phyloP scores from a whole-genome alignment of 2,888 invertebrate species.

The Isotomurus palustris region DNA sequence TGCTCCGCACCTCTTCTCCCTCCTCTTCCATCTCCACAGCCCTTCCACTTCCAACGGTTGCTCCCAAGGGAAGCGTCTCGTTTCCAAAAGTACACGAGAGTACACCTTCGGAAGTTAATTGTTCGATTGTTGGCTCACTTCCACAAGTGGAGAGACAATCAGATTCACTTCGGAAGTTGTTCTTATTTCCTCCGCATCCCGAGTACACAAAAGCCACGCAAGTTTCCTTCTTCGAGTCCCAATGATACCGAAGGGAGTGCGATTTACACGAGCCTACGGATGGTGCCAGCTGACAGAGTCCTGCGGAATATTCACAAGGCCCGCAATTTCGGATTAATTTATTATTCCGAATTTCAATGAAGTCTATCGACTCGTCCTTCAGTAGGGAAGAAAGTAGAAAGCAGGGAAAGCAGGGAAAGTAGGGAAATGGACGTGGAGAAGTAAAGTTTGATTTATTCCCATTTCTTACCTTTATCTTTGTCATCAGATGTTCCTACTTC shows the following conservation, averaged over 20 bases:
- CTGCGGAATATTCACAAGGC: too few relatives aligned
- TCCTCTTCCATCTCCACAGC: constrained; percentile 1
- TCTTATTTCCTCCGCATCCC: constrained; percentile 32
- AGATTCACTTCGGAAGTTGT: constrained; percentile 32
- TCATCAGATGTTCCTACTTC: too few relatives aligned
- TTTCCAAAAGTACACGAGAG: constrained; percentile 36
- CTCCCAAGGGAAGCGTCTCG: constrained; percentile 27
- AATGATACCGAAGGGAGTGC: constrained; percentile 27
- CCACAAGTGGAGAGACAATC: constrained; percentile 29
- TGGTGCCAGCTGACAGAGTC: constrained; percentile 28
- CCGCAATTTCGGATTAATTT: too few relatives aligned
- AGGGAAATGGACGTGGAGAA: too few relatives aligned
- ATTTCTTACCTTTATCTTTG: too few relatives aligned
- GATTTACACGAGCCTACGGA: constrained; percentile 22
- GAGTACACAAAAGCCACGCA: constrained; percentile 32
- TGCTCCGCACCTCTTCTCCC: constrained; percentile 15
- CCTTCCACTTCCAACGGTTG: constrained; percentile 15
- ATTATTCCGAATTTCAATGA: too few relatives aligned
- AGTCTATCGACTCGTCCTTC: too few relatives aligned
- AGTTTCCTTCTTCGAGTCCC: constrained; percentile 19
- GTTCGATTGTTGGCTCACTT: constrained; percentile 30
- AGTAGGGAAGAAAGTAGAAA: too few relatives aligned
- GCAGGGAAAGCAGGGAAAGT: too few relatives aligned
- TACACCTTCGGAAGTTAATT: constrained; percentile 27
- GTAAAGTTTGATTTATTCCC: too few relatives aligned